Evolutionary conservation across 1,140 invertebrate species (phyloP), one percentile per base, ranked within the genome.

Genomic region (Musca vetustissima): DNA sequence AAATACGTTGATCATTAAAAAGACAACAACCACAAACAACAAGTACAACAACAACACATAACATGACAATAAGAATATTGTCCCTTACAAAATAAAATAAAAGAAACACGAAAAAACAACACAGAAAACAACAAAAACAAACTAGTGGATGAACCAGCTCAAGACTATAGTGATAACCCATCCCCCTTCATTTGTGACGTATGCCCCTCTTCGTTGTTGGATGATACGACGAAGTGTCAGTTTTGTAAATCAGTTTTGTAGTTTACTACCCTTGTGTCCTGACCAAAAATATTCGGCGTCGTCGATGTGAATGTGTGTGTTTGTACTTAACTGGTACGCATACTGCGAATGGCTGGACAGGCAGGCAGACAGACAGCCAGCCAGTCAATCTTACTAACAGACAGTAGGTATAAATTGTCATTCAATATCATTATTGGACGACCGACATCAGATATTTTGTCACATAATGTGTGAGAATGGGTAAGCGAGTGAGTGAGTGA

Each of bases 351-450:
- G 36, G 36, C 1, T 43, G 36, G 36, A 43, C 11, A 2, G 36
- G 1, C 4, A 43, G 36, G 13, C 36, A 43, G 36, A 43, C 36
- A 43, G 4, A 43, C 36, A 32, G 28, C 3, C 28, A 32, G 28
- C 6, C 11, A 43, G 28, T 4, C 28, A 32, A 9, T 4, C 36
- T 11, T 53, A 24, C 17, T 4, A 13, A n/a, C 24, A 59, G 36
- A 36, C 55, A 8, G 15, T 19, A 32, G 15, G 15, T 32, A 32
- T 9, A 59, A 59, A 7, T 61, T 61, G 57, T 61, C 57, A 61
- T 61, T 21, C 32, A 61, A 61, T 61, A 61, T 61, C 57, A 59
- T 61, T 43, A 61, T 61, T 43, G 28, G 28, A 43, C 28, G 57
- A 61, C 57, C 28, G 57, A 61, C 28, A 61, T 61, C 57, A 61